Percentiles rank a stretch among this genome's conserved stretches.
phyloP scores from a whole-genome alignment of 2,113 vertebrate genomes.

The Ictalurus furcatus region DNA sequence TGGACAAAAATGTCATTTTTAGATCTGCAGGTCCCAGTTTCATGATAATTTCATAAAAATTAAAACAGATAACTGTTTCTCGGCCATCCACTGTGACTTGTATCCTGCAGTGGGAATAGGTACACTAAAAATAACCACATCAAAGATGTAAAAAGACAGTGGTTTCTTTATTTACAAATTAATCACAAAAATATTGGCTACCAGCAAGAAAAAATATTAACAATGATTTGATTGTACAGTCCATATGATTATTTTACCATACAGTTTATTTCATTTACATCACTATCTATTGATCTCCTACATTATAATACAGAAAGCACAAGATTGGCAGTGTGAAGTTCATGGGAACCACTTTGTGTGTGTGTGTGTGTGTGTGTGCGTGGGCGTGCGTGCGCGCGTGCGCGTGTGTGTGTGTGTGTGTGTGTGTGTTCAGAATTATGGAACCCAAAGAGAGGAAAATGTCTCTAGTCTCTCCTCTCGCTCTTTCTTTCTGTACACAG shows the following conservation, averaged over 20 bases:
- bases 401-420: too few species aligned
- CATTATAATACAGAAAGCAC: constrained; percentile 61
- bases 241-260: constrained; percentile 56
- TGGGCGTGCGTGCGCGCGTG: too few species aligned
- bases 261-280: constrained; percentile 52
- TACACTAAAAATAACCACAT: neutral
- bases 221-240: constrained; percentile 66
- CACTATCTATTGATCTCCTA: constrained; percentile 55
- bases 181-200: constrained; percentile 69
- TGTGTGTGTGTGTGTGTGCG: neutral
- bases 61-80: too few species aligned
- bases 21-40: neutral
- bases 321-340: constrained; percentile 60
- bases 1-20: neutral
- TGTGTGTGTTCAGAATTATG: too few species aligned
- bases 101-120: too few species aligned
- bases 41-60: neutral
- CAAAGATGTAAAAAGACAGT: constrained; percentile 58
- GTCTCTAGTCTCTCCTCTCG: too few species aligned
- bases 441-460: too few species aligned
- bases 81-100: too few species aligned
- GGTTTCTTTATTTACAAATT: constrained; percentile 64
- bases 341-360: constrained; percentile 31
- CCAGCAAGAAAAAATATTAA: constrained; percentile 65
- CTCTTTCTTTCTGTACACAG: too few species aligned